phyloP scores from a whole-genome alignment of 2,888 invertebrate genomes.

The Eristalinus aeneus region DNA sequence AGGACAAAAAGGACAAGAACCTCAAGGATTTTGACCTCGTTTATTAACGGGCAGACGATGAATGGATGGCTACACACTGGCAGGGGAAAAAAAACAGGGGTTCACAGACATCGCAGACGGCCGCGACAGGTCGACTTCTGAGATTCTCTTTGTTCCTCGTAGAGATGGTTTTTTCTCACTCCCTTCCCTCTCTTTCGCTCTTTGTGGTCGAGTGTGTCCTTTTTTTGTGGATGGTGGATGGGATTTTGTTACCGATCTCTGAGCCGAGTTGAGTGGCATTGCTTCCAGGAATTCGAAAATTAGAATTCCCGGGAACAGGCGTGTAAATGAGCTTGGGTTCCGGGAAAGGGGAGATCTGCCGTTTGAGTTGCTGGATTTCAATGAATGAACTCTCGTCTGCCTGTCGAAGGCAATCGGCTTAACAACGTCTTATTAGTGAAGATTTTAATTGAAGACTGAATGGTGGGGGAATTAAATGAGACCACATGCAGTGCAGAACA shows the following conservation, averaged over 20 bases:
- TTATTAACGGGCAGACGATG: constrained; percentile 58
- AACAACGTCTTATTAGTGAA: neutral
- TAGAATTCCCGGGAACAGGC: constrained; percentile 18
- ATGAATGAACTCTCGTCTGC: neutral
- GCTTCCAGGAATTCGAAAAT: constrained; percentile 38
- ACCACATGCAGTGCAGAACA: neutral
- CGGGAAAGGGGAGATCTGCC: neutral
- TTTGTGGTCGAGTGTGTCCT: neutral
- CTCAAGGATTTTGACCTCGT: constrained; percentile 79
- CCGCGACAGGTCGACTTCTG: constrained; percentile 49
- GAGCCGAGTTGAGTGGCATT: constrained; percentile 9
- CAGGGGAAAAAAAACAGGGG: constrained; percentile 2
- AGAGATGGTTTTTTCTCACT: constrained; percentile 62
- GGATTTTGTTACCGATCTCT: constrained; percentile 4
- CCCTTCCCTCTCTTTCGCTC: constrained; percentile 70
- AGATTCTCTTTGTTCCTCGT: constrained; percentile 9
- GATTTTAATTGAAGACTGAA: neutral
- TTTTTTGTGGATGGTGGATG: neutral
- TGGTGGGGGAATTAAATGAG: neutral
- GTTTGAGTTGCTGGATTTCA: neutral
- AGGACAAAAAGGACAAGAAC: constrained; percentile 77
- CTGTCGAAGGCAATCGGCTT: neutral
- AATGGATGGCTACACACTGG: constrained; percentile 29
- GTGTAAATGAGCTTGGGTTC: neutral
- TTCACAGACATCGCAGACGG: constrained; percentile 37